These are phyloP conservation scores for Leucoma salicis DNA, from an alignment of 2,888 invertebrate genomes.

Conservation along the genomic window DNA sequence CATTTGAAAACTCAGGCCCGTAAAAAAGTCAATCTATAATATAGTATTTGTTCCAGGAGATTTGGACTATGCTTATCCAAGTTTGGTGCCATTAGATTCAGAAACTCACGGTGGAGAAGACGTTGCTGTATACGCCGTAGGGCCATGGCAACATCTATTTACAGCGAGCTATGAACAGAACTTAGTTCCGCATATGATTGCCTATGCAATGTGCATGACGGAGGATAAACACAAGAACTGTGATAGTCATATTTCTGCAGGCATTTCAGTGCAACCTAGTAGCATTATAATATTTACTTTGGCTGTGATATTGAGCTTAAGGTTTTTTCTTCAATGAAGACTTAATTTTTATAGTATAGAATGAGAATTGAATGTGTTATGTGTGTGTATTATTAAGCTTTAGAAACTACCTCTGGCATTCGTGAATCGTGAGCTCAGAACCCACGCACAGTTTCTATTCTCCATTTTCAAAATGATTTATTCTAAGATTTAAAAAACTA, in stretches of 20 bases:
- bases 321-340: conserved; percentile 26
- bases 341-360: conserved; percentile 22
- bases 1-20: no score
- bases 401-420: no score
- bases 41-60: conserved; percentile 49
- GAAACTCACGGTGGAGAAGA: conserved; percentile 91
- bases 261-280: conserved; percentile 10
- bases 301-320: conserved; percentile 51
- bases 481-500: no score
- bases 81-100: conserved; percentile 81
- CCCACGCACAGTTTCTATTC: no score
- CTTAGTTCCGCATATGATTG: conserved; percentile 88
- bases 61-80: conserved; percentile 80
- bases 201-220: conserved; percentile 87
- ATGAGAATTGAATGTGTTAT: no score
- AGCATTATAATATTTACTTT: conserved; percentile 25
- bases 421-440: no score
- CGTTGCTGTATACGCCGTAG: conserved; percentile 87
- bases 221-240: conserved; percentile 74
- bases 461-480: no score
- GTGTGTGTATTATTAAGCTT: no score
- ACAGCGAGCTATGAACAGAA: conserved; percentile 90
- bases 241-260: conserved; percentile 12
- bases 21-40: no score
- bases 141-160: conserved; percentile 91